Base-by-base conservation (phyloP, 2,797 vertebrate species). In the Fringilla coelebs region DNA sequence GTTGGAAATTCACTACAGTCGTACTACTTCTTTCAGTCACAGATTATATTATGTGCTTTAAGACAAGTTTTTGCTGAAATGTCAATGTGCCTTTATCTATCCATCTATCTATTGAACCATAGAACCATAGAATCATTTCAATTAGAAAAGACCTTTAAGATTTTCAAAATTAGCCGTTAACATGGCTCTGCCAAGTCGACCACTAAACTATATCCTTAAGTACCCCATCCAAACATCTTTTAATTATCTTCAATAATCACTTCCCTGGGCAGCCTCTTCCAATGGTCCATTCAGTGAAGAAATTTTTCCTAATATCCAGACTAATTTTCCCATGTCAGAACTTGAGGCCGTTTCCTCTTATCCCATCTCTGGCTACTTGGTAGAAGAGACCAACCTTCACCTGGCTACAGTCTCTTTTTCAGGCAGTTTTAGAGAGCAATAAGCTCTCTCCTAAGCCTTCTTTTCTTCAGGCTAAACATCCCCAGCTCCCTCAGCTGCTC, bases 361-460 rank as follows among this genome's bases (percentile, higher is more conserved):
- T 73, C 10, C 11, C 14, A 26, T 29, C 32, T 67, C 40, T n/a
- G 48, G 8, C 20, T 73, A 7, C 13, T 46, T 48, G 16, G 22
- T 40, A 36, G 52, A 72, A 48, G 46, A 60, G 2, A 60, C 7
- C 13, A 40, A 32, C 4, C 7, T 45, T 34, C 21, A 28, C 40
- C 9, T 29, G 38, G 18, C 55, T 36, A 17, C 22, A 43, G 15
- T 9, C 22, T 49, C 17, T 25, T 90, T 90, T 66, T 54, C 18
- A 20, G 8, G 34, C 24, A 72, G 13, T 17, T 41, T 19, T 34
- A 65, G 18, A 72, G n/a, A 58, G 18, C 14, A 71, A 1, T 15
- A 60, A 28, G 1, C 2, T 70, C 2, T 6, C 6, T 4, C 5
- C 6, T 2, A 9, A 60, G 19, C 8, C 20, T 54, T n/a, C 6